phyloP scores from a whole-genome alignment of 2,797 vertebrate genomes.

The Holocentrus rufus region DNA sequence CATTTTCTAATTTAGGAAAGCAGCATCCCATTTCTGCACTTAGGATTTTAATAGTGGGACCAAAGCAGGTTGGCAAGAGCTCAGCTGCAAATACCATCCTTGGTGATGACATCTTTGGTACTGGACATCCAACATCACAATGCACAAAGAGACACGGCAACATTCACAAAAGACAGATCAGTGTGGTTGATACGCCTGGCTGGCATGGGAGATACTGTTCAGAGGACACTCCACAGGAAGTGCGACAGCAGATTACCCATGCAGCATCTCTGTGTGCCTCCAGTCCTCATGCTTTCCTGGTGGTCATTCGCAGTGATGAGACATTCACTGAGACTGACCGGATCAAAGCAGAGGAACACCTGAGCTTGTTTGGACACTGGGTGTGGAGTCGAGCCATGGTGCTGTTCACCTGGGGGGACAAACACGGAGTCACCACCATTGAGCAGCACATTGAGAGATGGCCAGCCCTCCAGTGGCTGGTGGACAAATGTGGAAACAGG shows the following conservation, averaged over 20 bases:
- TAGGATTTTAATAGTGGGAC: conserved; percentile 68
- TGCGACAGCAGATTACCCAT: conserved; percentile 58
- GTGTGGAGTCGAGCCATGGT: conserved; percentile 64
- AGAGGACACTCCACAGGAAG: conserved; percentile 63
- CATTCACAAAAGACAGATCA: conserved; percentile 36
- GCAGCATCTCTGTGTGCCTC: conserved; percentile 51
- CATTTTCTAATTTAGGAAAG: conserved; percentile 23
- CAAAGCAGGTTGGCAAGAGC: conserved; percentile 73
- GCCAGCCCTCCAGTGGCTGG: conserved; percentile 61
- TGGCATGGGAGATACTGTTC: conserved; percentile 71
- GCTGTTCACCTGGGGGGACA: conserved; percentile 71
- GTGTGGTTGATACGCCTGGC: conserved; percentile 72
- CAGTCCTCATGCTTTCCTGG: conserved; percentile 58
- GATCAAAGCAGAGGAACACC: conserved; percentile 53
- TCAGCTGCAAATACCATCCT: conserved; percentile 67
- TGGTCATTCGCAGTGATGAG: conserved; percentile 66
- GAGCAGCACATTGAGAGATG: conserved; percentile 67
- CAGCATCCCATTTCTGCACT: conserved; percentile 39
- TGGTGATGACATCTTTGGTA: conserved; percentile 38
- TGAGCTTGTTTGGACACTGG: conserved; percentile 56
- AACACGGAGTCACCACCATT: conserved; percentile 53
- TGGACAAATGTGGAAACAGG: conserved; percentile 70
- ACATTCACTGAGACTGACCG: conserved; percentile 66
- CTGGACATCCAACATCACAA: conserved; percentile 32
- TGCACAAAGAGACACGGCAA: conserved; percentile 50